These are phyloP conservation scores for Oriolus oriolus DNA, from an alignment of 2,113 vertebrate species.

Conservation along the genomic window DNA sequence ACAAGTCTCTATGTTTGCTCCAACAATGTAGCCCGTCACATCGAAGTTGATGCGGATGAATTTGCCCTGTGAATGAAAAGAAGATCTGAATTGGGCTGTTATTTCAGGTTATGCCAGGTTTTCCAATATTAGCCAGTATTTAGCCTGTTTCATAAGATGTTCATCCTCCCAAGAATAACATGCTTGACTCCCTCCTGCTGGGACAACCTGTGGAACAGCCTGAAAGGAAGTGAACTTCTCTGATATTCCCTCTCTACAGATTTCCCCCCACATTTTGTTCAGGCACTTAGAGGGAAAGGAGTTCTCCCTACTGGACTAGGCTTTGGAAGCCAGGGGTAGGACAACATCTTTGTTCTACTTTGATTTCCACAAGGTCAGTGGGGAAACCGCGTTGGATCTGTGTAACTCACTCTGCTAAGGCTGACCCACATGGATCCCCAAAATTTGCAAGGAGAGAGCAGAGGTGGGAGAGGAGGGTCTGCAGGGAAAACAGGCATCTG, in stretches of 20 bases:
- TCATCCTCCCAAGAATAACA: neutral
- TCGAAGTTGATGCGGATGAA: constrained; percentile 89
- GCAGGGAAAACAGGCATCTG: neutral
- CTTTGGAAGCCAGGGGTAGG: neutral
- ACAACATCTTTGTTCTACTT: neutral
- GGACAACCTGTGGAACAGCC: neutral
- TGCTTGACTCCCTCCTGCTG: neutral
- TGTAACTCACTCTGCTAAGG: neutral
- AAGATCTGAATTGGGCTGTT: neutral
- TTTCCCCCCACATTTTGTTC: neutral
- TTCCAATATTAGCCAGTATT: neutral
- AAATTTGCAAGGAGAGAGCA: neutral
- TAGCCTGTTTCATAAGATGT: neutral
- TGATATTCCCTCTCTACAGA: neutral
- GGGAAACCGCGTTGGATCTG: neutral
- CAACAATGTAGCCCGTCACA: constrained; percentile 83
- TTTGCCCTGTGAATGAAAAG: constrained; percentile 75
- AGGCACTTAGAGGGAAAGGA: neutral
- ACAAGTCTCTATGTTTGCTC: constrained; percentile 86
- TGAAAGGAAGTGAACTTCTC: neutral
- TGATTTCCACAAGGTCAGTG: neutral
- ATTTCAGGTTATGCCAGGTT: neutral
- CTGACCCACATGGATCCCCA: neutral
- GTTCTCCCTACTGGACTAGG: neutral
- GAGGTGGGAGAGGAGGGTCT: neutral